These are phyloP conservation scores for Anhinga rufa DNA, from an alignment of 2,113 vertebrate species.

Conservation along the genomic window DNA sequence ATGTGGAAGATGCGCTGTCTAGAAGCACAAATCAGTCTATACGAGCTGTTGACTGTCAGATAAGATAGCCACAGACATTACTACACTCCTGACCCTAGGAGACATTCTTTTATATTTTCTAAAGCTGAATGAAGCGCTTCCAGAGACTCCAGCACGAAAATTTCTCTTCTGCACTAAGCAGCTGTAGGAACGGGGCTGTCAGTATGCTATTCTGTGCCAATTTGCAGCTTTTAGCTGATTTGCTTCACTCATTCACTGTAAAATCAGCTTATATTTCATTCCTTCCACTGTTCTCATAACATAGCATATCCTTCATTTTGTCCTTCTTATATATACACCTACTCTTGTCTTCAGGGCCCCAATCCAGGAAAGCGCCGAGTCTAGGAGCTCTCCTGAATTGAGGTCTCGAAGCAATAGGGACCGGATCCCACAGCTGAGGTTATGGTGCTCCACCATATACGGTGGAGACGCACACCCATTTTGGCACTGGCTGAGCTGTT, in stretches of 20 bases:
- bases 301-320: neutral
- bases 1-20: neutral
- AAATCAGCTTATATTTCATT: conserved; percentile 22
- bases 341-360: neutral
- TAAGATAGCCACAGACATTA: neutral
- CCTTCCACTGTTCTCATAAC: neutral
- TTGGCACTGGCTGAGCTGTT: neutral
- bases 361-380: neutral
- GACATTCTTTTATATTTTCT: neutral
- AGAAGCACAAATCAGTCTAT: neutral
- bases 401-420: neutral
- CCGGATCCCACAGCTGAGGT: neutral
- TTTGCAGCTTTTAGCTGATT: neutral
- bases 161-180: neutral
- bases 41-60: neutral
- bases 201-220: neutral
- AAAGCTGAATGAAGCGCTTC: neutral
- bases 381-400: rapidly evolving
- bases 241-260: neutral
- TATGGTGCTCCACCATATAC: neutral
- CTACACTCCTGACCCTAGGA: neutral
- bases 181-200: neutral
- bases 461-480: neutral
- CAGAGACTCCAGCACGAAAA: neutral
- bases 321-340: neutral